Base-by-base conservation (phyloP, 2,797 vertebrate genomes). In the Hybognathus amarus region DNA sequence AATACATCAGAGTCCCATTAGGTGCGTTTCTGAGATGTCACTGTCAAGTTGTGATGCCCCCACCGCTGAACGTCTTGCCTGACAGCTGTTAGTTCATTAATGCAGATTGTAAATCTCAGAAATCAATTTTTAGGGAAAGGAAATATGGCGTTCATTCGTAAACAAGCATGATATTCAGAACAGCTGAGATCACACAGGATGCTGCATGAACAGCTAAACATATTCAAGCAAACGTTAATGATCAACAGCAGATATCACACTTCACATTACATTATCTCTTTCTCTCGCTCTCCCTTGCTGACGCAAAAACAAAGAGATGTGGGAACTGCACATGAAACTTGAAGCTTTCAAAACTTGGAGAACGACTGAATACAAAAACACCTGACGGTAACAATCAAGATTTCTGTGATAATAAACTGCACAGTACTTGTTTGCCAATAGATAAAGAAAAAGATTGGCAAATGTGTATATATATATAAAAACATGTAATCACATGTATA, bases 1-100 rank as follows among this genome's bases (percentile, higher is more conserved):
- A 77, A 85, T 63, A 74, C 74, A 86, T 81, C 17, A 87, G 59
- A 78, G n/a, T 84, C 88, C 87, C 9, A 80, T 89, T 85, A 56
- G 80, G 36, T 33, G 52, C 20, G 38, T 80, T 82, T 78, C 40
- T 17, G 40, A 63, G 70, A 50, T 12, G 18, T 67, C 56, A 59
- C 15, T 38, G 20, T 59, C 42, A 66, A 79, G 68, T 22, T 78
- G 27, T 9, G 45, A 74, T 82, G 59, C 78, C 38, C 36, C 79
- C 30, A 63, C n/a, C 22, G 66, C 9, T 74, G 66, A 73, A 78
- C 17, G 5, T 73, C 38, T 45, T 61, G 24, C 54, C 27, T 33
- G 40, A 50, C 69, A 74, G 79, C 79, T 52, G 69, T 73, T 79
- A 24, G 36, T 83, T 71, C 47, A 80, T 83, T 79, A 63, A 73